Evolutionary conservation across 2,113 vertebrate genomes (phyloP), one percentile per base, ranked within the genome.

Genomic region (Rhinopomastus cyanomelas): DNA sequence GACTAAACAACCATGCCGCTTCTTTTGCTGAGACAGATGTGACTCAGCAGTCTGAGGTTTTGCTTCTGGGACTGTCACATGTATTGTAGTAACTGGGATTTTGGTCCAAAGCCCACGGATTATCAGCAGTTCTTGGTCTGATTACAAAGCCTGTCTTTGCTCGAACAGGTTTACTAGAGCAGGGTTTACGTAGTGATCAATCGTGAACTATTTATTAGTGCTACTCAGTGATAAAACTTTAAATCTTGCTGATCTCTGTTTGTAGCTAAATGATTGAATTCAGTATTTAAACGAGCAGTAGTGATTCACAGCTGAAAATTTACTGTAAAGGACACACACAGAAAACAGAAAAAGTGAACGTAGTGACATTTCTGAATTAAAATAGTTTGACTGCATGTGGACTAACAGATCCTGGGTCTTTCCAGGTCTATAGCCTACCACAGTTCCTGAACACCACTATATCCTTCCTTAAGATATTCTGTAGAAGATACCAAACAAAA

Each of bases 21-120:
- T 23, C 42, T 89, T 22, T 30, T 95, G 92, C 71, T 85, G 95
- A 82, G 75, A 82, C 91, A 94, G 92, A 85, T 55, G 79, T 97
- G 97, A 97, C 88, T 97, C 95, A 97, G 96, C 96, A 95, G 42
- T 92, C 27, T 20, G 81, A 77, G 82, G 85, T 91, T 87, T 93
- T 84, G 64, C 71, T 71, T 80, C 64, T 46, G 25, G 65, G 57
- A 15, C 49, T 68, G 68, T 74, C 78, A 94, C 77, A 62, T 46
- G 60, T 3, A 8, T 3, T 51, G 39, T 0, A 68, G 76, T 52
- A 77, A 53, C 52, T 36, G 61, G 90, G 74, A 25, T 9, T 79
- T 46, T 29, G 81, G 55, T 87, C 76, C 67, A 42, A 12, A 61
- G 78, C 67, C 62, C 72, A 46, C 52, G 73, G 65, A 73, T 29